Base-by-base conservation (phyloP, 2,797 vertebrate genomes). In the Adelosebastes latens region DNA sequence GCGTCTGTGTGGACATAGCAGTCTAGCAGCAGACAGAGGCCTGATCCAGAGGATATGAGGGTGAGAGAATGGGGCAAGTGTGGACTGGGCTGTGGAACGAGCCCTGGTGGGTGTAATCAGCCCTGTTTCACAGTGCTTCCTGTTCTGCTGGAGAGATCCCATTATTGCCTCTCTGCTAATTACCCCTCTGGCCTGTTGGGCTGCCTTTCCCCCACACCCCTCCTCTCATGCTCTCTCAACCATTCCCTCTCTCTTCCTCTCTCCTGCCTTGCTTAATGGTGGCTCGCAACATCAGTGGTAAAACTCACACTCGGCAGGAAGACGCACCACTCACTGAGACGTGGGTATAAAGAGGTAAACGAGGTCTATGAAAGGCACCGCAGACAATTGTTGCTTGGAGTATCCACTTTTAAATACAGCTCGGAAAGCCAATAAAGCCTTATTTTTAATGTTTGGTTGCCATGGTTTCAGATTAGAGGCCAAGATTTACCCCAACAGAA, bases 151-250 rank as follows among this genome's bases (percentile, higher is more conserved):
- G 73, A 85, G 86, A 88, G 90, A 92, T 69, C 82, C 88, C 77
- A 91, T 95, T 94, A 94, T 87, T 91, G 90, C 88, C 86, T 93
- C 75, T 72, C 77, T 88, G 92, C 88, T 92, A 94, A 95, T 95
- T 95, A 93, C 82, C 78, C 88, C 88, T 67, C 58, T 73, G 69
- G 87, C 82, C 79, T 69, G 70, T 84, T 79, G 80, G 73, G 77
- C 88, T 85, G 80, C 75, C 63, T 59, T 81, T 78, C 81, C 72
- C 60, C 9, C 65, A 29, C 65, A 29, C 59, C 53, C 72, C 69
- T 46, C 79, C 61, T 62, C 58, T 71, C 76, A 25, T 25, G 49
- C 71, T 64, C 66, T 62, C 60, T 75, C 71, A 75, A 16, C 63
- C 59, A 39, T 81, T 53, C 70, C 49, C 42, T 63, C 77, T 74